These are phyloP conservation scores for Toxotes jaculatrix DNA, from an alignment of 2,113 vertebrate genomes.

Conservation along the genomic window DNA sequence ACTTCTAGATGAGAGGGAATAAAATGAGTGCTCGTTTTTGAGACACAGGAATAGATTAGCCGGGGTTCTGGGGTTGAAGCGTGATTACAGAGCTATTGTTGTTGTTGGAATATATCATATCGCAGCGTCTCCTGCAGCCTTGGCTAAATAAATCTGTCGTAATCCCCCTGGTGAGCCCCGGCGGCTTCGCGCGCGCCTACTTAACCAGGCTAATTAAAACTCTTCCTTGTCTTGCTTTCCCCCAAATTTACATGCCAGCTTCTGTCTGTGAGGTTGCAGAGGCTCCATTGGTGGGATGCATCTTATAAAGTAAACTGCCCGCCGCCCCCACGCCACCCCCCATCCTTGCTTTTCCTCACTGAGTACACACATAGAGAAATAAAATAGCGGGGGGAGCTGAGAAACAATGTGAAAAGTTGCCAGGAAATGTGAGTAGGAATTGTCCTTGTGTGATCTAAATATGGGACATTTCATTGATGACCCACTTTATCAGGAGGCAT, in stretches of 20 bases:
- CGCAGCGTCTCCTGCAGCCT: conserved; percentile 77
- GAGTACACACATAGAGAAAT: not conserved
- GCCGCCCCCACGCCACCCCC: not conserved
- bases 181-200: conserved; percentile 72
- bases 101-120: conserved; percentile 81
- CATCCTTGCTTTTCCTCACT: not conserved
- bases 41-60: conserved; percentile 79
- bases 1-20: conserved; percentile 80
- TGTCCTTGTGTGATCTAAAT: conserved; percentile 67
- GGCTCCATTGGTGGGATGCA: conserved; percentile 52
- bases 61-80: conserved; percentile 72
- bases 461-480: conserved; percentile 77
- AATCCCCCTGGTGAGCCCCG: conserved; percentile 79
- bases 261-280: conserved; percentile 62
- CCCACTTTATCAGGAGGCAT: conserved; percentile 79
- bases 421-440: conserved; percentile 35
- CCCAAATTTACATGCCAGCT: conserved; percentile 72
- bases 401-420: conserved; percentile 50
- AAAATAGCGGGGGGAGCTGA: not conserved
- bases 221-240: conserved; percentile 76
- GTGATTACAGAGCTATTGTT: conserved; percentile 82
- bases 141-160: conserved; percentile 81
- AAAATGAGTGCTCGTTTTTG: conserved; percentile 67
- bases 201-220: conserved; percentile 84
- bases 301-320: conserved; percentile 32